Percentiles rank a stretch among this genome's conserved stretches.
Conservation (phyloP, 2,888 invertebrate genomes). For the Coremacera marginata region DNA sequence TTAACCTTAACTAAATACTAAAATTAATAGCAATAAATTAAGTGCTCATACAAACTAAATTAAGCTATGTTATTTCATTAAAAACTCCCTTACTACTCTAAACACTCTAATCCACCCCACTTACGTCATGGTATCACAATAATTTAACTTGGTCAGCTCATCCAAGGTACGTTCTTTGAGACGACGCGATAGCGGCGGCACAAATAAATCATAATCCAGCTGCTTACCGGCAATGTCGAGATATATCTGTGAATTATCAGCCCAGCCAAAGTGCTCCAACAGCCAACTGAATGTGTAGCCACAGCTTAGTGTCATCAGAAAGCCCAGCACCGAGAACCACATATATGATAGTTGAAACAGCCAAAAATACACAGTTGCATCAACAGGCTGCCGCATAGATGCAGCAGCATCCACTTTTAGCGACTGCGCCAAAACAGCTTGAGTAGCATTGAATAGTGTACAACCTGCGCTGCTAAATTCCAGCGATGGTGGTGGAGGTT, state of each 20-base stretch:
- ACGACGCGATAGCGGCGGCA: constrained; percentile 71
- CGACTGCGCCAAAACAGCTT: constrained; percentile 43
- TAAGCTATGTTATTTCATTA: not conserved
- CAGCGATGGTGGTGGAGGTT: constrained; percentile 73
- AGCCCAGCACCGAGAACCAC: constrained; percentile 76
- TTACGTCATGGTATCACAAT: constrained; percentile 39
- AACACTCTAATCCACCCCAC: too few relatives aligned
- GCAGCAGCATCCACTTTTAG: constrained; percentile 32
- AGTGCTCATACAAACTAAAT: not conserved
- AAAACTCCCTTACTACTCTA: not conserved
- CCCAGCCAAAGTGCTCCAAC: constrained; percentile 61
- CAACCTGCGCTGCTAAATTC: constrained; percentile 75
- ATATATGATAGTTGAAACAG: constrained; percentile 81
- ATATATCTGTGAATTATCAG: constrained; percentile 61
- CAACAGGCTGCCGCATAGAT: not conserved
- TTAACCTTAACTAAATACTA: not conserved
- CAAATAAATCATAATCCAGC: constrained; percentile 73
- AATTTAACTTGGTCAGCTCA: constrained; percentile 55
- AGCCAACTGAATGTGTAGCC: constrained; percentile 72
- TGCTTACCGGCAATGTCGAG: constrained; percentile 60
- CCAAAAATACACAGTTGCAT: constrained; percentile 66
- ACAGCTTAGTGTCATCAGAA: constrained; percentile 69
- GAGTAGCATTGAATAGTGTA: constrained; percentile 24
- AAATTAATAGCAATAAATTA: not conserved
- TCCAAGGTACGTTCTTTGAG: constrained; percentile 57